Base-by-base conservation (phyloP, 92 coral and sea anemone genomes). In the Parazoanthus atlanticus region DNA sequence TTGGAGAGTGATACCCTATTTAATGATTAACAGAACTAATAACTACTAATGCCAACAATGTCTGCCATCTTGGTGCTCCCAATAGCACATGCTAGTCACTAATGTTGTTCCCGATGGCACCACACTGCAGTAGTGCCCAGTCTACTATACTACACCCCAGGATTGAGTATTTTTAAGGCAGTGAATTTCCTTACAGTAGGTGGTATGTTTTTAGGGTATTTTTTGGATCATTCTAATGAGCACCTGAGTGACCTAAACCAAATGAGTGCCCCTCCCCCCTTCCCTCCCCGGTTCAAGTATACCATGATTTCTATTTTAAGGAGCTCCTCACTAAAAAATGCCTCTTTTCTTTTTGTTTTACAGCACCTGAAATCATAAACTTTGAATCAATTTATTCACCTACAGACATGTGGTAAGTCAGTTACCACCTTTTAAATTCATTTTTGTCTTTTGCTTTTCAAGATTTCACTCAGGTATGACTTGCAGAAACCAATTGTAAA, bases 341-440 rank as follows among this genome's bases (percentile, higher is more conserved):
- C 40, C 23, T 13, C 6, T 19, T 47, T 65, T 86, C 38, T 66
- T 80, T 70, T 75, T 70, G 34, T 82, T 32, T 70, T 54, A 54
- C 86, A 96, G 98, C 98, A 16, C 99, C 99, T 12, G 99, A 96
- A 90, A 90, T 96, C 61, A 92, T 96, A 46, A 94, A 90, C 78
- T 96, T 86, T 86, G 99, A 96, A 43, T 82, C 94, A 15, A 93
- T 96, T 70, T 93, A 95, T 56, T 72, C 94, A 56, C 92, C 93
- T 17, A 94, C 99, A 72, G 99, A 96, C 89, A 94, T 96, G 99
- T 96, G 99, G 99, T 96, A 88, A 92, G 98, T 71, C 33, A 28
- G 17, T 32, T 30, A 21, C 32, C 10, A 52, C 12, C 49, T 15
- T 81, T 33, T 11, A 25, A 6, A 11, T 54, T 26, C 4, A 21